Evolutionary conservation across 2,888 invertebrate species (phyloP).

Genomic region (Spialia ferax): DNA sequence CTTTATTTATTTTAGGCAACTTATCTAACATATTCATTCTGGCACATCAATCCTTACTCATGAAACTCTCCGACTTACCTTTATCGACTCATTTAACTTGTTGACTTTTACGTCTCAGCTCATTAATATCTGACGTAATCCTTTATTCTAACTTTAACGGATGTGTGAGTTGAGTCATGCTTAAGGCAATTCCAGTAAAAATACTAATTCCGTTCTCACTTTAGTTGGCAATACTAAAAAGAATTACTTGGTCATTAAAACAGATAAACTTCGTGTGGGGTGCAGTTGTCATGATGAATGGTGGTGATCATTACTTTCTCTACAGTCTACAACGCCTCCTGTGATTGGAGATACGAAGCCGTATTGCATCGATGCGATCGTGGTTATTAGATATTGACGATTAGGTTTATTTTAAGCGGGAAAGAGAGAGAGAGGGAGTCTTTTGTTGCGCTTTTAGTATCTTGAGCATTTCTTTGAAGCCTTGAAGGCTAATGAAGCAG

Average conservation of each 20-base stretch:
- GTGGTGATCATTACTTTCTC: slow-evolving; percentile 72
- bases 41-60: slow-evolving; percentile 43
- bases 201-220: slow-evolving; percentile 17
- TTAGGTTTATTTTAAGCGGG: slow-evolving; percentile 13
- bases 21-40: slow-evolving; percentile 44
- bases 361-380: slow-evolving; percentile 55
- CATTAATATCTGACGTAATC: slow-evolving; percentile 38
- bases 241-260: slow-evolving; percentile 43
- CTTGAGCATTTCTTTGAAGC: slow-evolving; percentile 46
- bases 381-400: slow-evolving; percentile 52
- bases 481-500: slow-evolving; percentile 67
- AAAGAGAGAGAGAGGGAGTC: slow-evolving; percentile 12
- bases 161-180: slow-evolving; percentile 30
- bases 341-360: slow-evolving; percentile 69
- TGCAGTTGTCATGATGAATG: slow-evolving; percentile 69
- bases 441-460: slow-evolving; percentile 34
- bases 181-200: slow-evolving; percentile 26
- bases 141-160: slow-evolving; percentile 29
- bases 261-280: slow-evolving; percentile 72
- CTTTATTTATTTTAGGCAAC: slow-evolving; percentile 51
- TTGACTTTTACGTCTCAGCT: slow-evolving; percentile 14
- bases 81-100: slow-evolving; percentile 27
- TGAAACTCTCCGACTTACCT: not conserved
- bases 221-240: slow-evolving; percentile 13
- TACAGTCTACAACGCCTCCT: slow-evolving; percentile 67